These are phyloP conservation scores for Saguinus imperator DNA, from an alignment of 2,113 vertebrate species.

Conservation along the genomic window DNA sequence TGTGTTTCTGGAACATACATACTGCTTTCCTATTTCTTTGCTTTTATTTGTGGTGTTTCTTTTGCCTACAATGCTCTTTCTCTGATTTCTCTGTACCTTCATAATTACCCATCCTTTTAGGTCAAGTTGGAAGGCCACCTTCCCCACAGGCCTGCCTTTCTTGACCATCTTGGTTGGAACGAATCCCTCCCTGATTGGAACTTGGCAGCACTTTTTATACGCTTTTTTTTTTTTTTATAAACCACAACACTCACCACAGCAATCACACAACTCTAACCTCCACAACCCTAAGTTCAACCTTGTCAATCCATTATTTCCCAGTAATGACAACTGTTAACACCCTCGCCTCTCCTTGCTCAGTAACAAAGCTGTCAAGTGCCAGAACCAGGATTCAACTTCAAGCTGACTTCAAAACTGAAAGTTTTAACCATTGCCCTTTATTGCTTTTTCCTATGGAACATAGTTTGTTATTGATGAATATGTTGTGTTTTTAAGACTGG, in stretches of 20 bases:
- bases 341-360: not conserved
- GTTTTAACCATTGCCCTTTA: not conserved
- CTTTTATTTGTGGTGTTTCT: constrained; percentile 14
- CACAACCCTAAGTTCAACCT: not conserved
- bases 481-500: not conserved
- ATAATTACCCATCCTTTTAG: not conserved
- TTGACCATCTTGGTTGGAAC: not conserved
- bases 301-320: not conserved
- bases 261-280: not conserved
- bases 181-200: not conserved
- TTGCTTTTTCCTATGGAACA: not conserved
- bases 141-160: not conserved
- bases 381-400: not conserved
- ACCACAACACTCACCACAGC: not conserved
- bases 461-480: not conserved
- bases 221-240: not conserved
- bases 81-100: not conserved
- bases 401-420: not conserved
- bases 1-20: not conserved
- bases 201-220: not conserved
- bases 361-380: not conserved
- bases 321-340: not conserved
- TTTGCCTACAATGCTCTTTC: not conserved
- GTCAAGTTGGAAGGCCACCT: not conserved
- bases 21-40: not conserved